Conservation (phyloP, 2,888 invertebrate species). For the Eristalinus aeneus region DNA sequence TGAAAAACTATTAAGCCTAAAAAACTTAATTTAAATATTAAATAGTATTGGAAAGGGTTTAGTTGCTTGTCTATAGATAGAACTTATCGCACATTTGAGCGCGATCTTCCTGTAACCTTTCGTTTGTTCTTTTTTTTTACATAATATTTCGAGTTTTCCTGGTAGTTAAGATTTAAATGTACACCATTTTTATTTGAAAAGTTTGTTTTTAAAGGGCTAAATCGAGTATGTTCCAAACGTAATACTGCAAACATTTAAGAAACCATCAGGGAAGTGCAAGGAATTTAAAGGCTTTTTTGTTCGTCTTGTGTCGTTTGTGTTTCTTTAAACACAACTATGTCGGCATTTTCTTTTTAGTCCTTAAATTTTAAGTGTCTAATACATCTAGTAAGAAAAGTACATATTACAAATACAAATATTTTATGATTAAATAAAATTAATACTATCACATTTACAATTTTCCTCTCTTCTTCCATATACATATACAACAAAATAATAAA, state of each 20-base stretch:
- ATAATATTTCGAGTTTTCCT: slow-evolving; percentile 21
- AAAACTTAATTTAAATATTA: slow-evolving; percentile 52
- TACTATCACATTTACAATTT: slow-evolving; percentile 69
- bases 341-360: neutral
- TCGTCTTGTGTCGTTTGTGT: neutral
- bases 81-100: neutral
- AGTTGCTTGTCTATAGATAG: neutral
- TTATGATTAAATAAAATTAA: slow-evolving; percentile 70
- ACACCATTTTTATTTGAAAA: slow-evolving; percentile 16
- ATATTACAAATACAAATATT: slow-evolving; percentile 24
- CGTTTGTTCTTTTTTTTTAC: slow-evolving; percentile 14
- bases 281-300: slow-evolving; percentile 14
- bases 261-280: slow-evolving; percentile 12
- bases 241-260: slow-evolving; percentile 58
- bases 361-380: slow-evolving; percentile 42
- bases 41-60: slow-evolving; percentile 42
- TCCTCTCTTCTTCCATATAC: slow-evolving; percentile 35
- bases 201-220: too few species aligned
- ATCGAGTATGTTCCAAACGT: slow-evolving; percentile 40
- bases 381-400: slow-evolving; percentile 22
- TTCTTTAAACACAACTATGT: neutral
- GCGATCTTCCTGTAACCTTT: slow-evolving; percentile 4
- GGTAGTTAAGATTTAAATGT: neutral
- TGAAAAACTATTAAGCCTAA: slow-evolving; percentile 20
- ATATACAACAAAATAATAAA: slow-evolving; percentile 52